Evolutionary conservation across 1,140 invertebrate genomes (phyloP), one percentile per base, ranked within the genome.

Genomic region (Atta colombica): DNA sequence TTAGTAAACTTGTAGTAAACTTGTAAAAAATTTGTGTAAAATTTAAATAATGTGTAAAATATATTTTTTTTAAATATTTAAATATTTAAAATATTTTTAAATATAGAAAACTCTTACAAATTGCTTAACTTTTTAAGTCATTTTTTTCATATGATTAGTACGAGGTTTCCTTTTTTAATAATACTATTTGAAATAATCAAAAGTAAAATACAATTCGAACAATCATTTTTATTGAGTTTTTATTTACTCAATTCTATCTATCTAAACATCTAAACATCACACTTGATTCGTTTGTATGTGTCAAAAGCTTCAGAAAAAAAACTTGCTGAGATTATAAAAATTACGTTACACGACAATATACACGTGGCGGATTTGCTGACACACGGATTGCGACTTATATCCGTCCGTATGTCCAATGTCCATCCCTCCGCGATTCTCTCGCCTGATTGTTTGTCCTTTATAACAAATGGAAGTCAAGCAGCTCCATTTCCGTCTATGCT

Each of bases 391-490:
- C 16, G 6, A 72, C 1, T 31, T 53, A 1, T 25, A 61, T 49
- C 55, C 25, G 28, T 74, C 14, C 21, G 39, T 60, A 21, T 16
- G 21, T 61, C 18, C 12, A 55, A 21, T 16, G 21, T 61, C 18
- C 7, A 55, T 75, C 8, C 6, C 25, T 49, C 14, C 25, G 3
- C 28, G 28, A 3, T 31, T 31, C 28, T 31, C 28, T 31, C 3
- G 39, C 16, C 39, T 61, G 18, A 2, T 75, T 84, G 39, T 51
- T 84, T 55, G 60, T 84, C n/a, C 12, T 39, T 45, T 31, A 35
- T 18, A 49, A 53, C 12, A 49, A 82, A 72, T 82, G 80, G 25
- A 61, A 74, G 25, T 84, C 45, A 74, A 84, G 31, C 53, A 45
- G 63, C 28, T 75, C 55, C 68, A 74, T 74, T 74, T 82, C 39